Evolutionary conservation across 2,797 vertebrate genomes (phyloP), one percentile per base, ranked within the genome.

Genomic region (Danio tinwini): DNA sequence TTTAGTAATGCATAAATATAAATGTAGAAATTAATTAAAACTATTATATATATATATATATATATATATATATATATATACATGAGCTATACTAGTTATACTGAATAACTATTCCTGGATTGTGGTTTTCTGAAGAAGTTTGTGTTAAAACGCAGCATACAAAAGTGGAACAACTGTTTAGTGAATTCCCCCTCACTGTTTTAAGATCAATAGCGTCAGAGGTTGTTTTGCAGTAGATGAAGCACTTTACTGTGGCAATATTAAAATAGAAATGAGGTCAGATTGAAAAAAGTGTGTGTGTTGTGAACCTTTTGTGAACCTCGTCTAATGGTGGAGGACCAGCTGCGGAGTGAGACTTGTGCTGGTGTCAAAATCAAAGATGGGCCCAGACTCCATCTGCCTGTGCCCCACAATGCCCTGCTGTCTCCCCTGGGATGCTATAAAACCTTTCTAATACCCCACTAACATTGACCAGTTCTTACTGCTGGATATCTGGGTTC

Each of bases 291-390:
- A 37, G 21, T 42, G 74, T 29, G 1, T 44, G 39, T 40, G 37
- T 81, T 68, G 19, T 63, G 67, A 71, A 75, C 80, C 61, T 40
- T 64, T 53, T 47, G 58, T 63, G 80, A 81, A 81, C 80, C 58
- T 50, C 61, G 21, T 55, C 50, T 81, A 70, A 81, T 63, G 16
- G 40, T 52, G 72, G 16, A 55, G n/a, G 21, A 81, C 63, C 80
- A 81, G 64, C 73, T 76, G 74, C n/a, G 14, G 42, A 59, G 58
- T 52, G 52, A 63, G 73, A 63, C 59, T 62, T n/a, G 6, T 14
- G 11, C 37, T 76, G 55, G 70, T 64, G 63, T 64, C 55, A 53
- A 9, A 76, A 75, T 76, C 67, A 76, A 58, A 76, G 56, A 71
- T 71, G 16, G 37, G 21, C 55, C 53, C 53, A 64, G 74, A 45